Evolutionary conservation across 2,888 invertebrate species (phyloP).

Genomic region (Thyatira batis): DNA sequence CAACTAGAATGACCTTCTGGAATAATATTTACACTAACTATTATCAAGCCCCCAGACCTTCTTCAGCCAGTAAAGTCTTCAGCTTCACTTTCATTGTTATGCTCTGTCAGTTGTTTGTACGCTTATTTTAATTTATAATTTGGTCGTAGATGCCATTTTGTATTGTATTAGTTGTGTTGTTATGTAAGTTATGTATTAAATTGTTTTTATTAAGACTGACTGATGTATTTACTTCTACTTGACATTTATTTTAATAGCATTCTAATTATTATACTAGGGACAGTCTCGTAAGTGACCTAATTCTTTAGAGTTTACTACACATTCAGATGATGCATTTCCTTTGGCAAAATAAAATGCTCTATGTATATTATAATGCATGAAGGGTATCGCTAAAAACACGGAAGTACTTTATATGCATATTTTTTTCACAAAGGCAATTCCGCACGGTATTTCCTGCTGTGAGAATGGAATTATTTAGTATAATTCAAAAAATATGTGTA

Average conservation of each 20-base stretch:
- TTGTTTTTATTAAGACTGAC: conserved; percentile 1
- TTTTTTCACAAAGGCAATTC: background rate
- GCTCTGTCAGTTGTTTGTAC: conserved; percentile 31
- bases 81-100: conserved; percentile 30
- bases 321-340: no score
- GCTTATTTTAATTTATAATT: conserved; percentile 27
- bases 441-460: background rate
- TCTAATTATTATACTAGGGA: no score
- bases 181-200: background rate
- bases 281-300: no score
- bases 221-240: background rate
- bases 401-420: background rate
- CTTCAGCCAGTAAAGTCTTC: conserved; percentile 28
- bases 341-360: no score
- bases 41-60: conserved; percentile 42
- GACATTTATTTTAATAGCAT: no score
- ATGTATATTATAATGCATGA: background rate
- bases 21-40: conserved; percentile 37
- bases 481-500: background rate
- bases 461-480: background rate
- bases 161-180: background rate
- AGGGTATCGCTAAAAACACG: background rate
- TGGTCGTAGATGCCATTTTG: background rate
- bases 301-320: no score
- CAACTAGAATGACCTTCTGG: conserved; percentile 49